A percentile compares a stretch with the other conserved stretches of the same genome.
Evolutionary conservation across 1,140 invertebrate genomes (phyloP).

Genomic region (Caerostris extrusa): DNA sequence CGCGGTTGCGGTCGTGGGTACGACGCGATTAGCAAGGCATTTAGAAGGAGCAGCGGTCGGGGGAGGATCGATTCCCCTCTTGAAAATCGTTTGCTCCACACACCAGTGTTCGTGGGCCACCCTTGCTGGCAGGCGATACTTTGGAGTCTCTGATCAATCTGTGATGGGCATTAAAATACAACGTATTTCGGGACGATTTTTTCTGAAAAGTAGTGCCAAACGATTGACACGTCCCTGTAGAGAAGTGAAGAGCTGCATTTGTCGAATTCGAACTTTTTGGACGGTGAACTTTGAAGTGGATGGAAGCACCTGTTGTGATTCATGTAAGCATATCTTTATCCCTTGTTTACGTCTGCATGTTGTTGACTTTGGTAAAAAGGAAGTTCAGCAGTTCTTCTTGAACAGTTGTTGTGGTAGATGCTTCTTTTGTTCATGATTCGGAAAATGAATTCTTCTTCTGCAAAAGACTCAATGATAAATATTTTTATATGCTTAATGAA

Average conservation of each 20-base stretch:
- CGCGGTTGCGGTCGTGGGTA: conserved; percentile 66
- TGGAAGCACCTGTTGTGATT: conserved; percentile 5
- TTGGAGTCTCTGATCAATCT: neutral
- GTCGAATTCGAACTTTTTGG: neutral
- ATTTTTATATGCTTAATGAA: too few species aligned
- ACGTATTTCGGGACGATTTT: too few species aligned
- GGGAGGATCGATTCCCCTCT: conserved; percentile 51
- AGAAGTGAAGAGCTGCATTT: neutral
- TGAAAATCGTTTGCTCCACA: conserved; percentile 13
- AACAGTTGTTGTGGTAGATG: too few species aligned
- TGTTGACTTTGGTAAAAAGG: too few species aligned
- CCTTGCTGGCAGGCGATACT: conserved; percentile 3
- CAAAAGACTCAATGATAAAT: too few species aligned
- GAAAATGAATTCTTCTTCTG: too few species aligned
- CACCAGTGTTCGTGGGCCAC: conserved; percentile 21
- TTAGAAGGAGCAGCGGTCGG: conserved; percentile 59
- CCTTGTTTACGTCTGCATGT: neutral
- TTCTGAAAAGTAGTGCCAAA: neutral
- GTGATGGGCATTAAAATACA: neutral
- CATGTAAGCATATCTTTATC: neutral
- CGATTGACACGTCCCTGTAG: neutral
- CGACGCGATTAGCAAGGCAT: conserved; percentile 69
- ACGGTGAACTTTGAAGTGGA: neutral
- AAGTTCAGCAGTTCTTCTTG: too few species aligned
- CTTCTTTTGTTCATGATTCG: too few species aligned